Evolutionary conservation across 2,888 invertebrate genomes (phyloP).

Genomic region (Tenthredo livida): DNA sequence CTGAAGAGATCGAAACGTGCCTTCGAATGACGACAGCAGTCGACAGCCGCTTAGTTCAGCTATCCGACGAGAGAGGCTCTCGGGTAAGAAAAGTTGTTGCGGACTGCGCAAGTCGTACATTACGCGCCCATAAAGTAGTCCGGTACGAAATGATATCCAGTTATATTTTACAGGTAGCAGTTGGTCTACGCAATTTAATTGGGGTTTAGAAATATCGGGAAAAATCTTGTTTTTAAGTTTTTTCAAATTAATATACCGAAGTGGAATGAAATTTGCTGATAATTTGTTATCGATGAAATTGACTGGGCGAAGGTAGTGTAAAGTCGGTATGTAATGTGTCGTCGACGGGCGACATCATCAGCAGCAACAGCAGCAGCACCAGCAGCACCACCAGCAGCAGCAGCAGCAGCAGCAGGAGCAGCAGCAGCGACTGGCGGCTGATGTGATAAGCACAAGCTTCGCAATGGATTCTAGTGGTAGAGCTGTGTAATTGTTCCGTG

Average conservation of each 20-base stretch:
- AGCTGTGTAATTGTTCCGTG: slow-evolving; percentile 20
- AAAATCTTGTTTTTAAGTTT: background rate
- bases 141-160: background rate
- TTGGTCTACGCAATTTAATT: background rate
- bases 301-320: background rate
- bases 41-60: slow-evolving; percentile 4
- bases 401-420: slow-evolving; percentile 7
- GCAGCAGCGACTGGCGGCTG: slow-evolving; percentile 39
- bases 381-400: slow-evolving; percentile 13
- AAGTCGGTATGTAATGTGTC: background rate
- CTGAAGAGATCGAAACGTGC: slow-evolving; percentile 11
- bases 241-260: background rate
- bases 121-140: slow-evolving; percentile 41
- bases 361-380: slow-evolving; percentile 23
- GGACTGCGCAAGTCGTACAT: slow-evolving; percentile 37
- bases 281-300: background rate
- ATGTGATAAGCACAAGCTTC: slow-evolving; percentile 48
- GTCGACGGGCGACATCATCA: slow-evolving; percentile 22
- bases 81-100: slow-evolving; percentile 14
- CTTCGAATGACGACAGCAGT: slow-evolving; percentile 33
- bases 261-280: background rate
- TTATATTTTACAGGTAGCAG: background rate
- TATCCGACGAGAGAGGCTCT: background rate
- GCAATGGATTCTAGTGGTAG: slow-evolving; percentile 47
- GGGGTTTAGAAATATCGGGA: background rate